These are phyloP conservation scores for Scotopteryx bipunctaria DNA, from an alignment of 2,888 invertebrate species.

Conservation along the genomic window DNA sequence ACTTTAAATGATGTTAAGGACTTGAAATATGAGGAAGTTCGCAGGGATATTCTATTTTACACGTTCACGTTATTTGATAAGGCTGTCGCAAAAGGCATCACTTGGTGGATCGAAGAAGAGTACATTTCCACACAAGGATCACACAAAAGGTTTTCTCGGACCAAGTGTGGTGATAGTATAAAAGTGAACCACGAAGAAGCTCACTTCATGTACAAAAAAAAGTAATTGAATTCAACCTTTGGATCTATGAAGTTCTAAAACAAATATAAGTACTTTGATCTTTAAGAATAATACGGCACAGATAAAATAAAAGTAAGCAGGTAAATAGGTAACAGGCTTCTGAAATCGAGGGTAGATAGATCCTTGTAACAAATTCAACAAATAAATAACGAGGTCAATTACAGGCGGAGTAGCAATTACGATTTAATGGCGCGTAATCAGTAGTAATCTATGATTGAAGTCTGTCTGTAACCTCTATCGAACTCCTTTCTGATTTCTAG, in stretches of 20 bases:
- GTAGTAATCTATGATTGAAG: neutral
- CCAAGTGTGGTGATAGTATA: too few relatives aligned
- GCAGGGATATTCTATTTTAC: slow-evolving; percentile 3
- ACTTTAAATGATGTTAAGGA: too few relatives aligned
- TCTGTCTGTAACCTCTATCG: too few relatives aligned
- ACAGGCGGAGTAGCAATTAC: neutral
- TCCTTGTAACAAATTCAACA: neutral
- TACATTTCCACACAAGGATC: slow-evolving; percentile 30
- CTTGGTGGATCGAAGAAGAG: slow-evolving; percentile 29
- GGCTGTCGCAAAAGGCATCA: slow-evolving; percentile 23
- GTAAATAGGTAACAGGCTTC: neutral
- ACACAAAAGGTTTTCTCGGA: too few relatives aligned
- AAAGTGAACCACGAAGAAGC: too few relatives aligned
- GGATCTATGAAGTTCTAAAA: neutral
- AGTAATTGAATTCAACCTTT: too few relatives aligned
- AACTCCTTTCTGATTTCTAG: too few relatives aligned
- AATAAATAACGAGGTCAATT: slow-evolving; percentile 5
- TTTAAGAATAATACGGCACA: too few relatives aligned
- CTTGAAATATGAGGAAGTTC: neutral
- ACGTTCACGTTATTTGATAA: slow-evolving; percentile 14
- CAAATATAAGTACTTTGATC: neutral
- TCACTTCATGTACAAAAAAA: too few relatives aligned
- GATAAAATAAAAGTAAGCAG: too few relatives aligned
- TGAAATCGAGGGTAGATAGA: neutral
- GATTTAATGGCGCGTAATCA: neutral